Percentiles rank a stretch among this genome's conserved stretches.
These are phyloP conservation scores for Percina caprodes DNA, from an alignment of 2,113 vertebrate genomes.

Conservation along the genomic window DNA sequence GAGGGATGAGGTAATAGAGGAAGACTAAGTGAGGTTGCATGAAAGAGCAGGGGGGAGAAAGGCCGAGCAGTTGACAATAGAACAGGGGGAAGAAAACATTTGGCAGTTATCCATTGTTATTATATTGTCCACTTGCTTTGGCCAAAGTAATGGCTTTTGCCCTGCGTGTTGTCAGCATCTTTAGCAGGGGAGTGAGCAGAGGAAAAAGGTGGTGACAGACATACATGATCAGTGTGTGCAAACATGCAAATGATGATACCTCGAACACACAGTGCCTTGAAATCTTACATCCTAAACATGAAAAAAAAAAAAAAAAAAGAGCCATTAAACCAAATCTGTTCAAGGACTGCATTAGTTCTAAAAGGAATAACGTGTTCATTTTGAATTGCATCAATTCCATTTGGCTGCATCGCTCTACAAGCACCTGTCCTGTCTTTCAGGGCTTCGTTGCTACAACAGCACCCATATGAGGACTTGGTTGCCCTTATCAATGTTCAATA, in stretches of 20 bases:
- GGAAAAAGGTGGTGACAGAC: not conserved
- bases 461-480: not conserved
- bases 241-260: not conserved
- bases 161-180: slow-evolving; percentile 11
- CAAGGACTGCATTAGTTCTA: not conserved
- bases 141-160: not conserved
- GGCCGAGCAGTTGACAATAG: not conserved
- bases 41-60: not conserved
- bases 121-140: not conserved
- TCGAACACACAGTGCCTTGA: not conserved
- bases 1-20: not conserved
- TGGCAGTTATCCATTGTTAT: not conserved
- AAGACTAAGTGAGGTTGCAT: not conserved
- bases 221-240: not conserved
- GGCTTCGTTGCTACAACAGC: not conserved
- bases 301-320: not conserved
- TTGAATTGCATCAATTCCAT: slow-evolving; percentile 23
- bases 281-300: not conserved
- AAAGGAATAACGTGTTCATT: not conserved
- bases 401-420: not conserved
- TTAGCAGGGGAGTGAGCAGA: slow-evolving; percentile 17
- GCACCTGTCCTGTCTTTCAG: not conserved
- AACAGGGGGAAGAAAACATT: not conserved
- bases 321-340: not conserved
- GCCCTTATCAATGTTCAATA: too few relatives aligned